Percentiles rank a stretch among this genome's conserved stretches.
phyloP scores from a whole-genome alignment of 2,113 vertebrate species.

The Parus major region DNA sequence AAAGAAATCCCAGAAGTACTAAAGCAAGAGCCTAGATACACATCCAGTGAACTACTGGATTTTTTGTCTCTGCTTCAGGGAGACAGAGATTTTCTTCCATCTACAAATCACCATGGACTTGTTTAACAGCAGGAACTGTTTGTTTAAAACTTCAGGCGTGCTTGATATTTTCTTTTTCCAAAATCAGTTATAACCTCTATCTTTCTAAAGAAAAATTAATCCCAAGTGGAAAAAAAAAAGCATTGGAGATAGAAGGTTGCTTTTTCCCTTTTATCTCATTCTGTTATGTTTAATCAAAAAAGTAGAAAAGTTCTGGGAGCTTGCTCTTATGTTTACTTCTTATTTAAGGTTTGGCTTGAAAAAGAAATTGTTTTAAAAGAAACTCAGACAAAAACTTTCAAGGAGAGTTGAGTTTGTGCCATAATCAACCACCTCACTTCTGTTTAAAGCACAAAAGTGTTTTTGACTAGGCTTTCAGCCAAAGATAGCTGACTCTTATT shows the following conservation, averaged over 20 bases:
- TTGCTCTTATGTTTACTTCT: not conserved
- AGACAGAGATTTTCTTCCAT: not conserved
- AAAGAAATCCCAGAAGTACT: conserved; percentile 36
- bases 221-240: not conserved
- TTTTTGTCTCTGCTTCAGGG: conserved; percentile 6
- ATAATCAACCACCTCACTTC: not conserved
- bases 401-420: not conserved
- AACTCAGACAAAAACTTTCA: not conserved
- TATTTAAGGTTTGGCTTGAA: not conserved
- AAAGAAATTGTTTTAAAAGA: not conserved
- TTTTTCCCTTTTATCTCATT: not conserved
- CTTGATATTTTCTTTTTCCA: conserved; percentile 18
- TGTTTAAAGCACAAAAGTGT: not conserved
- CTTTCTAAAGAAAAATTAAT: conserved; percentile 39
- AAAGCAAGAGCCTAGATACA: not conserved
- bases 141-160: conserved; percentile 49
- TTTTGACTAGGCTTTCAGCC: conserved; percentile 4
- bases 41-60: not conserved
- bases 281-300: not conserved
- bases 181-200: conserved; percentile 7
- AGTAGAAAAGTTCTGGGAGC: not conserved
- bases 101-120: conserved; percentile 17
- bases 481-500: not conserved
- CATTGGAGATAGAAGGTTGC: not conserved
- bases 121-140: conserved; percentile 25